Evolutionary conservation across 2,797 vertebrate genomes (phyloP).

Genomic region (Eospalax fontanierii): DNA sequence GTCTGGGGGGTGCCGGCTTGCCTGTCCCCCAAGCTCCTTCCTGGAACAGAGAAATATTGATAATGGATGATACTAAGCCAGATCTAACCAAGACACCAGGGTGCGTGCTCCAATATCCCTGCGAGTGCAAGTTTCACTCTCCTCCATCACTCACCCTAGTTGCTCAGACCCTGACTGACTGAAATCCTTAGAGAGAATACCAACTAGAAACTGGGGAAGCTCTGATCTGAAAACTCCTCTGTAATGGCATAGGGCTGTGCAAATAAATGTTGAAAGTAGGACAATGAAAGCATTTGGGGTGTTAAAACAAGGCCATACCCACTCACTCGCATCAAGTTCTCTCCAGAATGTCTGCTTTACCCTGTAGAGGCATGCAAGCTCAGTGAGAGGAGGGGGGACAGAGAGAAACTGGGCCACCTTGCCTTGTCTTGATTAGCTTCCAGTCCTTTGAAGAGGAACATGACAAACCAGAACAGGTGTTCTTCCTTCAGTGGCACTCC

Average conservation of each 20-base stretch:
- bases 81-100: background rate
- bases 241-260: constrained; percentile 15
- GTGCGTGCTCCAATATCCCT: background rate
- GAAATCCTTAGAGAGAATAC: background rate
- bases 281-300: constrained; percentile 34
- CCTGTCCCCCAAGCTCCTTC: rapidly evolving
- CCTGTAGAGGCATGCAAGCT: background rate
- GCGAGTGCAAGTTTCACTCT: background rate
- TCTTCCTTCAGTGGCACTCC: background rate
- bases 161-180: background rate
- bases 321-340: background rate
- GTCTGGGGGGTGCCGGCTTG: background rate
- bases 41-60: background rate
- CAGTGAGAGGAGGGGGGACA: background rate
- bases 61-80: background rate
- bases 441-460: constrained; percentile 43
- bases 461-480: background rate
- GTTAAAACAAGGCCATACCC: constrained; percentile 68
- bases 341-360: constrained; percentile 10
- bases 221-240: constrained; percentile 33
- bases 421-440: constrained; percentile 26
- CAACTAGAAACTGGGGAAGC: background rate
- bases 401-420: constrained; percentile 11
- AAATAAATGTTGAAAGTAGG: constrained; percentile 67
- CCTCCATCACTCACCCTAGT: background rate